Conservation (phyloP, 2,113 vertebrate species). For the Stictonetta naevosa region DNA sequence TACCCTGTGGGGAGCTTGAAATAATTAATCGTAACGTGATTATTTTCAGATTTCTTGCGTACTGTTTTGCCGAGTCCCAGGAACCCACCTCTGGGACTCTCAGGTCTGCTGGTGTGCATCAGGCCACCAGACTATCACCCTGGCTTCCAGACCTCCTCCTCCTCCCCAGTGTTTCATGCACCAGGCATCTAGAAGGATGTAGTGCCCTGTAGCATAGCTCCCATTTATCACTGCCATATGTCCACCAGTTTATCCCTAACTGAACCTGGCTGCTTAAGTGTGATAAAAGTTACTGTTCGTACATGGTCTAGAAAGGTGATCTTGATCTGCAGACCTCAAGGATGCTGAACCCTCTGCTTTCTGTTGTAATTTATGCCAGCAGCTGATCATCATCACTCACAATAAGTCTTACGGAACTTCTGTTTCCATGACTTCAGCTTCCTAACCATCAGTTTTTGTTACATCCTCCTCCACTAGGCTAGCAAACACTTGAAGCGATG, state of each 20-base stretch:
- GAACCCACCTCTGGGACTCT: not conserved
- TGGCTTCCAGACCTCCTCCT: not conserved
- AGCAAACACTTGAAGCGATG: not conserved
- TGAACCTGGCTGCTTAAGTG: not conserved
- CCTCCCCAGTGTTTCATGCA: not conserved
- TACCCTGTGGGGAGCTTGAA: not conserved
- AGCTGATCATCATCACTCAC: not conserved
- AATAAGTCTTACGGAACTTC: not conserved
- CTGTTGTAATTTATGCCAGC: not conserved
- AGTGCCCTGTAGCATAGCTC: too few relatives aligned
- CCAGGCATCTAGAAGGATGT: not conserved
- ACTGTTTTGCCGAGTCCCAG: not conserved
- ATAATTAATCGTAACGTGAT: not conserved
- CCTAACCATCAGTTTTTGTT: not conserved
- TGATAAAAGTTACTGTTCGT: not conserved
- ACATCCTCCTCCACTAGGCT: not conserved
- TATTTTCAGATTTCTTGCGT: not conserved
- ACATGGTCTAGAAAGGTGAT: not conserved
- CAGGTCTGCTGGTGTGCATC: not conserved
- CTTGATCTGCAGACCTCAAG: not conserved
- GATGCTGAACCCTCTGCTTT: not conserved
- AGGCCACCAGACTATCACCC: not conserved
- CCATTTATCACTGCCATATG: not conserved
- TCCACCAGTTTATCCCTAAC: not conserved
- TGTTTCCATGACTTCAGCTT: not conserved